Evolutionary conservation across 30 jellyfish, hydroid and myxozoan species (phyloP).

Genomic region (Morbakka virulenta): DNA sequence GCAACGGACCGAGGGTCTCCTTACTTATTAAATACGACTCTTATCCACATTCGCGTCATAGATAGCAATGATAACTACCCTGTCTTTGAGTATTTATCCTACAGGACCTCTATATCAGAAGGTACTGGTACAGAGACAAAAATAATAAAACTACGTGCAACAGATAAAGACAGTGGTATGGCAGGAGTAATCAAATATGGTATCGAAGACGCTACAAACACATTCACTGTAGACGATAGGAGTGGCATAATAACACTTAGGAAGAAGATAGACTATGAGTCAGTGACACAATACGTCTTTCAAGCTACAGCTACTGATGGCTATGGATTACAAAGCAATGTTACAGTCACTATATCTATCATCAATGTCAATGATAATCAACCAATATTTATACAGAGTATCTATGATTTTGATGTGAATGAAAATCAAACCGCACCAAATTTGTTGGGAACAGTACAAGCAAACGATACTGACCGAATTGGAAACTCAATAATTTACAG

Average conservation of each 20-base stretch:
- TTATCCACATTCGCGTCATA: constrained; percentile 36
- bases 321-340: not conserved
- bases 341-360: not conserved
- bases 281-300: constrained; percentile 32
- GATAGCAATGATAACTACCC: constrained; percentile 88
- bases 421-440: not conserved
- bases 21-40: constrained; percentile 37
- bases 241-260: constrained; percentile 52
- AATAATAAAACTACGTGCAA: constrained; percentile 46
- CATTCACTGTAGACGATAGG: constrained; percentile 66
- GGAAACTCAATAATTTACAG: not conserved
- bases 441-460: not conserved
- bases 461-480: constrained; percentile 3
- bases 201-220: constrained; percentile 15
- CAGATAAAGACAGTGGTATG: constrained; percentile 35
- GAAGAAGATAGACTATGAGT: constrained; percentile 15
- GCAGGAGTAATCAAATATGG: constrained; percentile 1
- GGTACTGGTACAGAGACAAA: constrained; percentile 42
- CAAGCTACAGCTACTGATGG: constrained; percentile 68
- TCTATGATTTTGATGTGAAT: not conserved
- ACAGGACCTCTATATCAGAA: constrained; percentile 42
- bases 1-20: constrained; percentile 73
- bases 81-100: constrained; percentile 6
- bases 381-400: not conserved
- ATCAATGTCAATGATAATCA: not conserved